These are phyloP conservation scores for Neoaliturus tenellus DNA, from an alignment of 2,888 invertebrate species.

Conservation along the genomic window DNA sequence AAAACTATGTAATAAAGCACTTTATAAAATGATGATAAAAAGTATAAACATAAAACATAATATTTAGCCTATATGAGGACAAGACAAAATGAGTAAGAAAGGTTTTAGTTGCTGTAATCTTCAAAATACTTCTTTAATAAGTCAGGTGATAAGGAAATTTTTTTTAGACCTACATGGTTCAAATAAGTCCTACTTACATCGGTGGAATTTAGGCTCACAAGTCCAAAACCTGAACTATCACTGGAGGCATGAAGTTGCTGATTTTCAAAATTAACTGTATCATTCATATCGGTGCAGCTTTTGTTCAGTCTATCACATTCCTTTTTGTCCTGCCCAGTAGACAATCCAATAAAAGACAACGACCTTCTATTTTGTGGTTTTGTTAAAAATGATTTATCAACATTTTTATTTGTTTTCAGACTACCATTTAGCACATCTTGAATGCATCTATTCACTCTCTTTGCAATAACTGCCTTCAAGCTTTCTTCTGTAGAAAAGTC, in stretches of 20 bases:
- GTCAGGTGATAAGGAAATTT: no score
- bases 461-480: slow-evolving; percentile 43
- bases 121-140: no score
- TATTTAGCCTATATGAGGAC: no score
- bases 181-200: no score
- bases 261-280: neutral
- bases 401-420: neutral
- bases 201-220: neutral
- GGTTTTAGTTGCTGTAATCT: no score
- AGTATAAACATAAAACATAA: no score
- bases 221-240: slow-evolving; percentile 13
- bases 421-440: slow-evolving; percentile 23
- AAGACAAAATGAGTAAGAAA: no score
- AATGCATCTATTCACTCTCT: slow-evolving; percentile 33
- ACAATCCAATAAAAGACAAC: neutral
- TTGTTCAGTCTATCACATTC: slow-evolving; percentile 25
- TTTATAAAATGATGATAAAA: no score
- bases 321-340: neutral
- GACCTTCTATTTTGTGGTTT: slow-evolving; percentile 9
- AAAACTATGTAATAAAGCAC: no score
- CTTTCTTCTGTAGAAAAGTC: slow-evolving; percentile 47
- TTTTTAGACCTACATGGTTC: no score
- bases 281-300: neutral
- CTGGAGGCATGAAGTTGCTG: neutral
- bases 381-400: neutral